phyloP scores from a whole-genome alignment of 2,888 invertebrate genomes.

The Drosophila colorata region DNA sequence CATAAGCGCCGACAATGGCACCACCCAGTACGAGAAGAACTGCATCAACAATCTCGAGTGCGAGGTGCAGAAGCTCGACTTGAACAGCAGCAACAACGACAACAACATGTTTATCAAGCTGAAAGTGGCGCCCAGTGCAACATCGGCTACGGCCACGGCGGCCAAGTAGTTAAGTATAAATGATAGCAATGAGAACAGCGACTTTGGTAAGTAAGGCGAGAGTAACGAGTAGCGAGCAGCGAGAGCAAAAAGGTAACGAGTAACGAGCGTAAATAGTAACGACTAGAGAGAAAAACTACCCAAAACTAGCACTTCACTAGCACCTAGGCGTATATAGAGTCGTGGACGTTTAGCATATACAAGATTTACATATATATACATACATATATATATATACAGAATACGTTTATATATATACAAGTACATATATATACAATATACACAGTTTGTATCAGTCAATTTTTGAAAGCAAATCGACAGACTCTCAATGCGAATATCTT shows the following conservation, averaged over 20 bases:
- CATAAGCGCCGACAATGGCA: conserved; percentile 51
- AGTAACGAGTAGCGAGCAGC: conserved; percentile 7
- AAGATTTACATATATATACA: conserved; percentile 54
- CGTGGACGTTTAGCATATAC: conserved; percentile 64
- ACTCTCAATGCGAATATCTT: conserved; percentile 47
- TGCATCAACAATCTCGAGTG: conserved; percentile 83
- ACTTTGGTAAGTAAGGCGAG: conserved; percentile 54
- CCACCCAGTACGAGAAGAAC: conserved; percentile 83
- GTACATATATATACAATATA: conserved; percentile 52
- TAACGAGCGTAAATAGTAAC: conserved; percentile 26
- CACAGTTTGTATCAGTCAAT: conserved; percentile 72
- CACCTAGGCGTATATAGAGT: conserved; percentile 62
- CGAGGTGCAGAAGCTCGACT: conserved; percentile 84
- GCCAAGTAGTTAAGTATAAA: conserved; percentile 57
- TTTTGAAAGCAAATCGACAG: conserved; percentile 69
- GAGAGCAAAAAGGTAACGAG: conserved; percentile 1
- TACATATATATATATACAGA: conserved; percentile 48
- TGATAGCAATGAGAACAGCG: conserved; percentile 22
- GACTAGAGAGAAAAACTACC: conserved; percentile 45
- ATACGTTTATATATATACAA: conserved; percentile 40
- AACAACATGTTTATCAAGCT: conserved; percentile 83
- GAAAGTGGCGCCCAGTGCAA: conserved; percentile 80
- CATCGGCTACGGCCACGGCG: conserved; percentile 70
- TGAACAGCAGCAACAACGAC: conserved; percentile 80
- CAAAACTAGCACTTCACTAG: conserved; percentile 67